phyloP scores from a whole-genome alignment of 2,888 invertebrate genomes.

The Zeuzera pyrina region DNA sequence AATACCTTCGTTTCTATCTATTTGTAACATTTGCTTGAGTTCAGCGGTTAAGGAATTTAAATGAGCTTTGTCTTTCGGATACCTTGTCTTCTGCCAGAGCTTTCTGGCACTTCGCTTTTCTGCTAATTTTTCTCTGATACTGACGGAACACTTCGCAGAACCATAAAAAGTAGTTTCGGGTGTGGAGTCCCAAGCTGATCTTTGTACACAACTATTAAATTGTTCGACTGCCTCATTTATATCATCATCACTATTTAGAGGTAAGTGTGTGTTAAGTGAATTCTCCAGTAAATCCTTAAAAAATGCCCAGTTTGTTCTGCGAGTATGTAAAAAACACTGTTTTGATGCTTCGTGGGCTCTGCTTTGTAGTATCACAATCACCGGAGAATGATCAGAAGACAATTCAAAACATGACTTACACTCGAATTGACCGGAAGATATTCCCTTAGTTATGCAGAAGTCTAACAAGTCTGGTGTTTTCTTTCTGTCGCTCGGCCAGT shows the following conservation, averaged over 20 bases:
- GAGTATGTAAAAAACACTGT: too few species aligned
- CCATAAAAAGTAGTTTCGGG: too few species aligned
- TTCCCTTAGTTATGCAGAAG: slow-evolving; percentile 13
- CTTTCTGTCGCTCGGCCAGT: slow-evolving; percentile 15
- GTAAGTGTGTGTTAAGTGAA: slow-evolving; percentile 5
- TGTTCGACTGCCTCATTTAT: slow-evolving; percentile 5
- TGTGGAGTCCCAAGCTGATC: slow-evolving; percentile 7
- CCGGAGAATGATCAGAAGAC: slow-evolving; percentile 16
- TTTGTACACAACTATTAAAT: slow-evolving; percentile 5
- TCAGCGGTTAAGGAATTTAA: too few species aligned
- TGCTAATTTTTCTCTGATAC: too few species aligned
- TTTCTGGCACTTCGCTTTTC: too few species aligned
- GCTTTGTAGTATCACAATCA: slow-evolving; percentile 12
- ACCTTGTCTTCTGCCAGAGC: too few species aligned
- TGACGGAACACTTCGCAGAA: too few species aligned
- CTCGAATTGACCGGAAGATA: slow-evolving; percentile 4
- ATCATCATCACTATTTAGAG: slow-evolving; percentile 10
- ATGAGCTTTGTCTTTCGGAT: too few species aligned
- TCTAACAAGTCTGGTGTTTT: slow-evolving; percentile 16
- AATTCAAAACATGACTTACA: slow-evolving; percentile 15
- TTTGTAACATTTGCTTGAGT: too few species aligned
- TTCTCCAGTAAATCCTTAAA: slow-evolving; percentile 10
- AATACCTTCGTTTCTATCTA: too few species aligned
- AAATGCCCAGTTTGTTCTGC: slow-evolving; percentile 13
- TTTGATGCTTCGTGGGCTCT: too few species aligned